These are phyloP conservation scores for Acromyrmex echinatior DNA, from an alignment of 1,140 invertebrate species.

Conservation along the genomic window DNA sequence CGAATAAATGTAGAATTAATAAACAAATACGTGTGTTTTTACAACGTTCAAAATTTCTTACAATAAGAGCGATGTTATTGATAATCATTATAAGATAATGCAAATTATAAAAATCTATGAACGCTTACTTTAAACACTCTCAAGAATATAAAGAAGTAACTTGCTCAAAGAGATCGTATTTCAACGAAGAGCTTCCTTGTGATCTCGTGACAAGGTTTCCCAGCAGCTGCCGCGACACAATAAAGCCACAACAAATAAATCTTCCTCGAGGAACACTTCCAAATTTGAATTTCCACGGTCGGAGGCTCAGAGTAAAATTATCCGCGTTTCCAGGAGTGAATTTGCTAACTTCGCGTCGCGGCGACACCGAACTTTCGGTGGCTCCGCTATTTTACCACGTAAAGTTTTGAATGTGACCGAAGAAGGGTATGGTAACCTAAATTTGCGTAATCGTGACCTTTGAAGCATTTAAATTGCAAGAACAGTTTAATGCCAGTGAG, in stretches of 20 bases:
- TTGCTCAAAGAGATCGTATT: constrained; percentile 33
- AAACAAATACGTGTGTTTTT: background rate
- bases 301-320: constrained; percentile 48
- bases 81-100: background rate
- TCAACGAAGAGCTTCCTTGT: constrained; percentile 24
- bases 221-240: constrained; percentile 44
- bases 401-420: constrained; percentile 58
- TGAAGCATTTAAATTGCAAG: constrained; percentile 44
- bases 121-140: background rate
- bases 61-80: background rate
- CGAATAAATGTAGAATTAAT: background rate
- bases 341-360: constrained; percentile 54
- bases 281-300: constrained; percentile 60
- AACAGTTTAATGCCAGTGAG: constrained; percentile 20
- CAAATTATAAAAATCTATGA: background rate
- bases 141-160: constrained; percentile 28
- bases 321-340: constrained; percentile 56
- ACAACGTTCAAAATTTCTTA: background rate
- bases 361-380: constrained; percentile 51
- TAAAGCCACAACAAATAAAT: constrained; percentile 63
- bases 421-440: constrained; percentile 38
- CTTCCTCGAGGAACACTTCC: constrained; percentile 49
- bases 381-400: constrained; percentile 45
- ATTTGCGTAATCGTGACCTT: constrained; percentile 52
- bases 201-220: constrained; percentile 33